Evolutionary conservation across 2,888 invertebrate species (phyloP).

Genomic region (Eupeodes luniger): DNA sequence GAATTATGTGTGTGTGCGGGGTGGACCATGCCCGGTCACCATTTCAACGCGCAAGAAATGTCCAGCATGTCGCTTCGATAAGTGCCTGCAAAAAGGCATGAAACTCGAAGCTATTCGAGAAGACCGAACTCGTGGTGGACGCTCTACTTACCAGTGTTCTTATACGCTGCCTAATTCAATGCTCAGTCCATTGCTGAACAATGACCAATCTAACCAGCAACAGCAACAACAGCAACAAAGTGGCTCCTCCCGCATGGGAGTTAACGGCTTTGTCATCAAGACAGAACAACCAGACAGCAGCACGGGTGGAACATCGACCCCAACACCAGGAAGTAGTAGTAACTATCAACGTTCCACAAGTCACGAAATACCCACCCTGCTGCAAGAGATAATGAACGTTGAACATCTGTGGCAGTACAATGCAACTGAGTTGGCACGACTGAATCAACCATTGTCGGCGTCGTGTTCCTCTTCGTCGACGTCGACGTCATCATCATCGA

Average conservation of each 20-base stretch:
- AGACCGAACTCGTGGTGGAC: constrained; percentile 96
- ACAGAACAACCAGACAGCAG: constrained; percentile 83
- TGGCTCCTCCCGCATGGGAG: constrained; percentile 77
- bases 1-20: constrained; percentile 96
- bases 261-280: constrained; percentile 84
- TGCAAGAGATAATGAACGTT: constrained; percentile 97
- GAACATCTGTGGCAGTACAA: constrained; percentile 98
- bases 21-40: constrained; percentile 95
- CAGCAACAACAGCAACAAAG: constrained; percentile 38
- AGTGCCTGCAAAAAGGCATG: constrained; percentile 98
- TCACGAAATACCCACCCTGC: constrained; percentile 65
- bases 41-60: constrained; percentile 98
- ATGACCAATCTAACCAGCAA: constrained; percentile 81
- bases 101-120: constrained; percentile 98
- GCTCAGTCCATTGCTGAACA: constrained; percentile 85
- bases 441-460: constrained; percentile 85
- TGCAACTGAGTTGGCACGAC: constrained; percentile 90
- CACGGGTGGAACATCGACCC: constrained; percentile 64
- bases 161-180: constrained; percentile 92
- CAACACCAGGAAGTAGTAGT: constrained; percentile 68
- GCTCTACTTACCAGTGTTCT: constrained; percentile 97
- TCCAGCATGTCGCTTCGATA: constrained; percentile 98
- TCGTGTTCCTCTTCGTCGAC: constrained; percentile 78
- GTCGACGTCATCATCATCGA: constrained; percentile 64
- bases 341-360: constrained; percentile 61